Conservation (phyloP, 2,888 invertebrate genomes). For the Adelphocoris suturalis region DNA sequence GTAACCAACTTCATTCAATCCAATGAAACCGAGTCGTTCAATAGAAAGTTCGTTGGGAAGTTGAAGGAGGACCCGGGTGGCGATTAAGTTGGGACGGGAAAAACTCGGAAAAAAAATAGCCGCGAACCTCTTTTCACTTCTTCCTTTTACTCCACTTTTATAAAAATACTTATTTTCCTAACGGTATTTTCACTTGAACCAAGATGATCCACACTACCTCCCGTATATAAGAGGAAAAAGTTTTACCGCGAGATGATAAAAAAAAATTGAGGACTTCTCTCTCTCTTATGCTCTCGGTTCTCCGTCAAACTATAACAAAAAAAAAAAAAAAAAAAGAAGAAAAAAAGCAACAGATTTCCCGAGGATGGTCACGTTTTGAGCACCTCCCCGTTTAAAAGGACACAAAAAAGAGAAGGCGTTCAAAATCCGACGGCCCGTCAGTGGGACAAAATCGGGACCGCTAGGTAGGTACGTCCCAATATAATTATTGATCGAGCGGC, state of each 20-base stretch:
- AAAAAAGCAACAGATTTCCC: background rate
- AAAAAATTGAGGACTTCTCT: slow-evolving; percentile 24
- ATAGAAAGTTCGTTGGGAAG: slow-evolving; percentile 19
- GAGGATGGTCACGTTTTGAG: slow-evolving; percentile 7
- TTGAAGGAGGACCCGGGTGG: background rate
- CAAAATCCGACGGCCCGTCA: background rate
- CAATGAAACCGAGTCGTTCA: background rate
- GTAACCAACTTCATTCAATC: no score
- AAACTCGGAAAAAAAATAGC: background rate
- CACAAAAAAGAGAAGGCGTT: background rate
- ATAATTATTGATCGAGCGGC: no score
- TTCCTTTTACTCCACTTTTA: slow-evolving; percentile 60
- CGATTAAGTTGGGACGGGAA: background rate
- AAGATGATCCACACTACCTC: background rate
- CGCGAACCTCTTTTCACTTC: slow-evolving; percentile 34
- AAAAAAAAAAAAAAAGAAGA: background rate
- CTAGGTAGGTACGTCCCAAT: no score
- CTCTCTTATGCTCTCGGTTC: background rate
- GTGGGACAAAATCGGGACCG: background rate
- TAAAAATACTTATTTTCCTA: slow-evolving; percentile 65
- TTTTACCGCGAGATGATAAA: background rate
- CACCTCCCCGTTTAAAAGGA: slow-evolving; percentile 24
- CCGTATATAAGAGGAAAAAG: background rate
- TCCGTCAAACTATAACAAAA: no score
- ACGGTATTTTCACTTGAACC: slow-evolving; percentile 47